Evolutionary conservation across 1,140 invertebrate species (phyloP), one percentile per base, ranked within the genome.

Genomic region (Leptinotarsa texana): DNA sequence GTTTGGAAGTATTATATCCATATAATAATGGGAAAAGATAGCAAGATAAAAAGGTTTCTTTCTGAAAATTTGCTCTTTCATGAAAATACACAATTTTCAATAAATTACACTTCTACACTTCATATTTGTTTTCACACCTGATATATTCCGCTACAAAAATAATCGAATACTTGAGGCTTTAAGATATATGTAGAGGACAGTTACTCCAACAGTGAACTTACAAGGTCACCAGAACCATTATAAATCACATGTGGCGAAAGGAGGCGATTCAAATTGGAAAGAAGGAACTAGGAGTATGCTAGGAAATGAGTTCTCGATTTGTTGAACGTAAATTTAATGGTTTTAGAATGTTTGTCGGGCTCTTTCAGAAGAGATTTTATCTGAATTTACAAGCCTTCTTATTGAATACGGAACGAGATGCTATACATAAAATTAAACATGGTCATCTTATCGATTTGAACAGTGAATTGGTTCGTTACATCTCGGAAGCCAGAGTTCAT

Each of bases 331-430:
- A 70, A 70, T 61, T 70, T 57, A 70, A 70, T 49, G 49, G 69
- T 49, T 70, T 70, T 70, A 70, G 69, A 70, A 70, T 70, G 69
- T 70, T 70, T 61, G 69, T 70, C 69, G 69, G 69, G 33, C 69
- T 42, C 49, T 70, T 48, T 70, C 63, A 70, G 69, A 57, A 21
- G 22, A 57, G 69, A 70, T 70, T 70, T 70, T 70, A 70, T 70
- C 69, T 51, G 22, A 70, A 57, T 70, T 61, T 57, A 70, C 47
- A 48, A 22, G 47, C 69, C 69, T 70, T 22, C 33, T 61, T 70
- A 70, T 70, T 70, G 47, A 57, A 61, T 48, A 70, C 48, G 24
- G 47, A 18, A 65, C 63, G 17, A 65, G 63, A 65, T 65, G 21
- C 21, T 65, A 33, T 65, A 65, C 63, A 65, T 65, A 65, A 65